Percentiles rank a stretch among this genome's conserved stretches.
Evolutionary conservation across 2,888 invertebrate genomes (phyloP).

Genomic region (Glyphotaelius pellucidus): DNA sequence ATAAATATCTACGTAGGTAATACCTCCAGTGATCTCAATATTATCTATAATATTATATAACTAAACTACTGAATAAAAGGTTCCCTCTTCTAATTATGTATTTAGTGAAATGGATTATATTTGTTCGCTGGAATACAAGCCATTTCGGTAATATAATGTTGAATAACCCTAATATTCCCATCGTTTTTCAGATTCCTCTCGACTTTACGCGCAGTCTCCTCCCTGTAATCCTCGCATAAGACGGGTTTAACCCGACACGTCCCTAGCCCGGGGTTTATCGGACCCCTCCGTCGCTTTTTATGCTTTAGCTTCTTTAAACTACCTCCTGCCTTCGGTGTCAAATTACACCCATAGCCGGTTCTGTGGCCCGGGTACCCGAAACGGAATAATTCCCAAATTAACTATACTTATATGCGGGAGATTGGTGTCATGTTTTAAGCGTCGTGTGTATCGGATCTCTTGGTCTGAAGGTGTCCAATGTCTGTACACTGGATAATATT

Average conservation of each 20-base stretch:
- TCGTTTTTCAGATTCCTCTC: not conserved
- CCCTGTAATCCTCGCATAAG: not conserved
- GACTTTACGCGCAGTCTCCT: not conserved
- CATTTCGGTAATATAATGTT: not conserved
- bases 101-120: not conserved
- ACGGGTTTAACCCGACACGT: not conserved
- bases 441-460: not conserved
- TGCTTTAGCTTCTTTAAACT: slow-evolving; percentile 14
- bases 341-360: slow-evolving; percentile 26
- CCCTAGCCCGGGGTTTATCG: not conserved
- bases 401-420: not conserved
- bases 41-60: not conserved
- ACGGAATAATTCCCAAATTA: slow-evolving; percentile 24
- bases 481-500: not conserved
- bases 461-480: not conserved
- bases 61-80: not conserved
- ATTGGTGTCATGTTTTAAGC: not conserved
- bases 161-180: not conserved
- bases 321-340: slow-evolving; percentile 20
- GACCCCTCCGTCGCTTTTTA: slow-evolving; percentile 9
- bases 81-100: not conserved
- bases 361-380: slow-evolving; percentile 7
- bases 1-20: too few species aligned
- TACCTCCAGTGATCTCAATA: not conserved
- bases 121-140: not conserved